Percentiles rank a stretch among this genome's conserved stretches.
Evolutionary conservation across 2,113 vertebrate species (phyloP).

Genomic region (Vanacampus margaritifer): DNA sequence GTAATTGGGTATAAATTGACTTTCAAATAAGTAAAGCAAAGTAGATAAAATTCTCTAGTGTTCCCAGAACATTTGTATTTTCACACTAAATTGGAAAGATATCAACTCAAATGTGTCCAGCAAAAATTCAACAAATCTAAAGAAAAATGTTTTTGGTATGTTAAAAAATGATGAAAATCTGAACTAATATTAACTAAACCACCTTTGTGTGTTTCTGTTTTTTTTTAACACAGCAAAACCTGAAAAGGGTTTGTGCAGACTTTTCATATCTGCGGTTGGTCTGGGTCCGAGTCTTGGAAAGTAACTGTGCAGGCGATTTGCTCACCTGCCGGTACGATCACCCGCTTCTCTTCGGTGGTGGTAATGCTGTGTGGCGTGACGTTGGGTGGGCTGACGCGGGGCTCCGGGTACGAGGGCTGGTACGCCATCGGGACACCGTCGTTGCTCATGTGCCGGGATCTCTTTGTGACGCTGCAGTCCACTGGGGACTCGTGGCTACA

Average conservation of each 20-base stretch:
- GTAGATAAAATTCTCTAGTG: too few species aligned
- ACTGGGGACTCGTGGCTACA: conserved; percentile 73
- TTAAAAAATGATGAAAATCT: too few species aligned
- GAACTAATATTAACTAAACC: too few species aligned
- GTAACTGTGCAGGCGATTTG: background rate
- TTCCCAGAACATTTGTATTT: too few species aligned
- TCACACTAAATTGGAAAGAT: too few species aligned
- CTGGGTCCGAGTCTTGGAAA: conserved; percentile 1
- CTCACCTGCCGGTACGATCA: conserved; percentile 82
- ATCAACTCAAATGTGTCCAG: too few species aligned
- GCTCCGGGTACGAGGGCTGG: conserved; percentile 69
- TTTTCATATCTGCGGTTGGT: background rate
- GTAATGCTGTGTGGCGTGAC: conserved; percentile 52
- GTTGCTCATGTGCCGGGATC: conserved; percentile 70
- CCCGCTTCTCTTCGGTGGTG: conserved; percentile 78
- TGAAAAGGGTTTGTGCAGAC: background rate
- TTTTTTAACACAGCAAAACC: background rate
- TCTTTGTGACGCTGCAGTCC: conserved; percentile 72
- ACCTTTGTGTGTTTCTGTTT: background rate
- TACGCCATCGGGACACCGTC: conserved; percentile 68
- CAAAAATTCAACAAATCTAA: too few species aligned
- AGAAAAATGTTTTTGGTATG: too few species aligned
- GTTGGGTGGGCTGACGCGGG: conserved; percentile 66
- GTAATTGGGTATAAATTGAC: too few species aligned
- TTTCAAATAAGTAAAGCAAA: too few species aligned